Percentiles rank a stretch among this genome's conserved stretches.
Evolutionary conservation across 2,797 vertebrate genomes (phyloP).

Genomic region (Jordanella pulchra): DNA sequence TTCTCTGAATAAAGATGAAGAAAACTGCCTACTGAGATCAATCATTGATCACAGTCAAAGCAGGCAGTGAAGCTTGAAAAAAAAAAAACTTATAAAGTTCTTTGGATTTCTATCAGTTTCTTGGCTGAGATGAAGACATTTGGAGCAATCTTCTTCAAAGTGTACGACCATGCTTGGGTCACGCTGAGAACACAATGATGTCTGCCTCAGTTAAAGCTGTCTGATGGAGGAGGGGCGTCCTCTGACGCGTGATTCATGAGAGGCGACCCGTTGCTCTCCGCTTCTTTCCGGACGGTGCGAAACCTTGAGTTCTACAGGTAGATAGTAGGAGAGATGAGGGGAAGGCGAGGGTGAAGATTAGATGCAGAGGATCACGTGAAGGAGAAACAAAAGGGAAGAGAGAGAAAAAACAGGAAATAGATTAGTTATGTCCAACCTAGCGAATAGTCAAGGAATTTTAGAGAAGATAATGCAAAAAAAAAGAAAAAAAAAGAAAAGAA

Average conservation of each 20-base stretch:
- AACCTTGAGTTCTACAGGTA: constrained; percentile 51
- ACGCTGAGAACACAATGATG: not conserved
- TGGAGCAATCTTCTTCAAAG: not conserved
- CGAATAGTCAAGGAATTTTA: constrained; percentile 3
- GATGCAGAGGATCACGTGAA: constrained; percentile 2
- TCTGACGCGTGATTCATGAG: constrained; percentile 23
- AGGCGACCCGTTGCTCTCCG: constrained; percentile 48
- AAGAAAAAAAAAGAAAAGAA: not conserved
- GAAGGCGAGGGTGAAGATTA: constrained; percentile 5
- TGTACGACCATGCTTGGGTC: not conserved
- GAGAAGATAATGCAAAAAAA: not conserved
- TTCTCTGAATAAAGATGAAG: not conserved
- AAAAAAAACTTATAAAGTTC: not conserved
- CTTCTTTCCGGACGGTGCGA: not conserved
- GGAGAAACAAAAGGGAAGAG: constrained; percentile 10
- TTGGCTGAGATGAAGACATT: not conserved
- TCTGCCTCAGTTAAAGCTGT: constrained; percentile 26
- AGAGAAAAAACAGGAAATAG: not conserved
- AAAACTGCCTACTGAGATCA: not conserved
- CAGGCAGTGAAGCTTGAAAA: not conserved
- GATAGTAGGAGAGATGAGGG: constrained; percentile 24
- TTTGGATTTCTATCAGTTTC: not conserved
- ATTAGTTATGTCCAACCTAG: constrained; percentile 41
- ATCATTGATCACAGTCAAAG: not conserved
- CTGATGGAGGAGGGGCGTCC: constrained; percentile 12